phyloP scores from a whole-genome alignment of 1,140 invertebrate species.

The Drosophila bocqueti region DNA sequence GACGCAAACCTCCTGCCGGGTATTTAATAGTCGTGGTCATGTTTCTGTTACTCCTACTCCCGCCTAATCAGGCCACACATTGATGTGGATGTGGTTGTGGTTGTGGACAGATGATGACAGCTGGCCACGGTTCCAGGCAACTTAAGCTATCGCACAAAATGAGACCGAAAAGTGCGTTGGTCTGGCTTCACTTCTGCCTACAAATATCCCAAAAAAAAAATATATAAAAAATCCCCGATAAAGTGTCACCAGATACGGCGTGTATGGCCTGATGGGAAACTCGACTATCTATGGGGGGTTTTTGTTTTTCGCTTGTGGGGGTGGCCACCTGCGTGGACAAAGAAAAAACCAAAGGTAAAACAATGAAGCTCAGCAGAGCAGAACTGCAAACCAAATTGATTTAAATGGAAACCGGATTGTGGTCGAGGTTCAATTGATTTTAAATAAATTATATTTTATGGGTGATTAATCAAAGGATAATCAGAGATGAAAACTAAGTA shows the following conservation, averaged over 20 bases:
- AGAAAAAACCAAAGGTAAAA: conserved; percentile 9
- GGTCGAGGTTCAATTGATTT: conserved; percentile 7
- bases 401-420: conserved; percentile 17
- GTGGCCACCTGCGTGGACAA: background rate
- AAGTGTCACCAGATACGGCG: conserved; percentile 45
- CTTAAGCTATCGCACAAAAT: conserved; percentile 63
- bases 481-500: background rate
- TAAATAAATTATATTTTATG: background rate
- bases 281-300: conserved; percentile 16
- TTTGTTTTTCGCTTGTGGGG: background rate
- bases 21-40: background rate
- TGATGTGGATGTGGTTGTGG: background rate
- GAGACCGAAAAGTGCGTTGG: conserved; percentile 35
- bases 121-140: conserved; percentile 69
- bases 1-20: background rate
- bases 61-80: conserved; percentile 61
- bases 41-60: background rate
- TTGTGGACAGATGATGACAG: conserved; percentile 55
- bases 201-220: conserved; percentile 2
- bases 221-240: conserved; percentile 27
- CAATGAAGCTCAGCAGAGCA: conserved; percentile 15
- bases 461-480: background rate
- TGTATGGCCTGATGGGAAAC: conserved; percentile 16
- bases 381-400: conserved; percentile 33
- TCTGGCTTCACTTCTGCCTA: conserved; percentile 6